These are phyloP conservation scores for Alligator mississippiensis DNA, from an alignment of 2,113 vertebrate species.

Conservation along the genomic window DNA sequence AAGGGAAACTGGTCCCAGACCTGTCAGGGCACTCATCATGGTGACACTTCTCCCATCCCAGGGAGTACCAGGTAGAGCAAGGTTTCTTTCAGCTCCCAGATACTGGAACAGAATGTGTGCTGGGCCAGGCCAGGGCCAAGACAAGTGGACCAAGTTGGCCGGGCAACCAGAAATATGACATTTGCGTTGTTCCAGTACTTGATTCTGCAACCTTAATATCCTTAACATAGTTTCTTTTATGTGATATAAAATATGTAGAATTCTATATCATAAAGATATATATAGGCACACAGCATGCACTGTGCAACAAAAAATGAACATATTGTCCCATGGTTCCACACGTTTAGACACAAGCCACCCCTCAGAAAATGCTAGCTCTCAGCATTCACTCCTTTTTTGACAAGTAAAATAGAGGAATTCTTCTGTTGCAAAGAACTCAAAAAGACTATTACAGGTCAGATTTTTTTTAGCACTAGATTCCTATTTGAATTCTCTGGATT, in stretches of 20 bases:
- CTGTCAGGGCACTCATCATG: neutral
- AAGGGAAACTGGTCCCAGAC: neutral
- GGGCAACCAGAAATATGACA: neutral
- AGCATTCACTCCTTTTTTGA: too few relatives aligned
- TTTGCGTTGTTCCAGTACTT: neutral
- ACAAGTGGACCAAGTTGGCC: too few relatives aligned
- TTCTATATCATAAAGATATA: neutral
- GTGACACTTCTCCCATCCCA: fast-evolving
- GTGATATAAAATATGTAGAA: neutral
- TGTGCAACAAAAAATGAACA: too few relatives aligned
- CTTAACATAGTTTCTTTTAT: neutral
- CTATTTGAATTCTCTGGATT: too few relatives aligned
- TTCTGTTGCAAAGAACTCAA: too few relatives aligned
- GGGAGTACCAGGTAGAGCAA: neutral
- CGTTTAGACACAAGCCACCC: too few relatives aligned
- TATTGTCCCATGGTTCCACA: too few relatives aligned
- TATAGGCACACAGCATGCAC: neutral
- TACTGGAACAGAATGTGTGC: neutral
- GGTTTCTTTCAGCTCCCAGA: neutral
- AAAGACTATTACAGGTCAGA: too few relatives aligned
- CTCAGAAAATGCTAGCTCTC: too few relatives aligned
- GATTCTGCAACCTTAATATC: neutral
- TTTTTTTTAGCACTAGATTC: too few relatives aligned
- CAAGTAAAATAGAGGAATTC: too few relatives aligned
- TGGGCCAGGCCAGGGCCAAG: neutral